A percentile compares a stretch with the other conserved stretches of the same genome.
Conservation (phyloP, 2,797 vertebrate species). For the Peromyscus aztecus region DNA sequence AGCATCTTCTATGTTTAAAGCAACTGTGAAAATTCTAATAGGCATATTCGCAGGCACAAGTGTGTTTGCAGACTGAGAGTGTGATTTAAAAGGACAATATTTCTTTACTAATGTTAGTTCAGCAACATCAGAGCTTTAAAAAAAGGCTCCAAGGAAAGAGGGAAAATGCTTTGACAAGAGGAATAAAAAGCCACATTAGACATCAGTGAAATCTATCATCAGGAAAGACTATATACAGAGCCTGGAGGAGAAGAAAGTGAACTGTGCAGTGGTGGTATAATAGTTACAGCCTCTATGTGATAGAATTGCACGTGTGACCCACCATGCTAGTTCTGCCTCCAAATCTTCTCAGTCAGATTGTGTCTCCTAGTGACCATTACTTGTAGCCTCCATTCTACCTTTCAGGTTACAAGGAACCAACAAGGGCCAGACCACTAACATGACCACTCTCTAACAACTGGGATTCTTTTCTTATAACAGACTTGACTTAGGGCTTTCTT, state of each 20-base stretch:
- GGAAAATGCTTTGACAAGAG: neutral
- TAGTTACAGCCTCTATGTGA: neutral
- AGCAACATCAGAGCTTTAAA: neutral
- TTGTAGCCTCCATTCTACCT: accelerated
- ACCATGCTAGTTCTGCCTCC: neutral
- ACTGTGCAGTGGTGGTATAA: neutral
- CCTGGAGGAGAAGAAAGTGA: neutral
- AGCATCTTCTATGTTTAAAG: neutral
- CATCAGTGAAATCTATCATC: neutral
- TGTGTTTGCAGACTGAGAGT: neutral
- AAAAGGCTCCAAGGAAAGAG: neutral
- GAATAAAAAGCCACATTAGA: neutral
- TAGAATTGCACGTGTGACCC: neutral
- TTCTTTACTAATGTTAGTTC: neutral
- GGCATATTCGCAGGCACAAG: neutral
- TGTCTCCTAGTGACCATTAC: neutral
- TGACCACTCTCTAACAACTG: neutral
- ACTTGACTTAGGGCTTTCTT: neutral
- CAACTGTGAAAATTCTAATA: neutral
- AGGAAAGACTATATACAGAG: neutral
- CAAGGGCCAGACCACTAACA: neutral
- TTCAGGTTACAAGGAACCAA: neutral
- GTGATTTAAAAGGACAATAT: neutral
- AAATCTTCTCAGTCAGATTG: neutral
- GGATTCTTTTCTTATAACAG: neutral